A percentile compares a stretch with the other conserved stretches of the same genome.
Conservation (phyloP, 2,113 vertebrate species). For the Trachemys scripta region DNA sequence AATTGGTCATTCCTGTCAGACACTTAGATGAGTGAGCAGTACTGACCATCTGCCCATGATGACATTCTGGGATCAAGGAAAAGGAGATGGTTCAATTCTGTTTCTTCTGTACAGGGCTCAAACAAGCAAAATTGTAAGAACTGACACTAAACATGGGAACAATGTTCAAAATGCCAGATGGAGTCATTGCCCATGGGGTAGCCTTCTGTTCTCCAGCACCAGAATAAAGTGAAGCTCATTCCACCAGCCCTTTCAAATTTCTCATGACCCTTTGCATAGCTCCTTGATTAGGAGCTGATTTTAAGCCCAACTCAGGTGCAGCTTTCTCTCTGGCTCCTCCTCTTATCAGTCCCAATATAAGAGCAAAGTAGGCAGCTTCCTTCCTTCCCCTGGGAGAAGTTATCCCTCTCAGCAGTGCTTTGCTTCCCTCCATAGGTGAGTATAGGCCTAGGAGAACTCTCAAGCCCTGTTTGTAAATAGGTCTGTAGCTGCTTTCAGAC, state of each 20-base stretch:
- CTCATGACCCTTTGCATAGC: neutral
- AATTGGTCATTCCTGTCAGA: neutral
- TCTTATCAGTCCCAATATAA: neutral
- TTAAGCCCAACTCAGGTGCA: constrained; percentile 9
- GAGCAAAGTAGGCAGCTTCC: constrained; percentile 12
- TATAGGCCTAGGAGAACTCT: constrained; percentile 37
- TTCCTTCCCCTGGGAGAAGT: constrained; percentile 1
- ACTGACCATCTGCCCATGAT: neutral
- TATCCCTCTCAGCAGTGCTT: constrained; percentile 44
- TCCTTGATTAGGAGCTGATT: neutral
- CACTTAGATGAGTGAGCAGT: neutral
- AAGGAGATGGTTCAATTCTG: neutral
- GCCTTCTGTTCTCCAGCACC: neutral
- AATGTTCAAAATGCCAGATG: neutral
- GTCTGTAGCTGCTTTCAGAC: neutral
- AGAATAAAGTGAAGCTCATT: neutral
- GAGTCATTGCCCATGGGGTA: neutral
- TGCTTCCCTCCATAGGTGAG: constrained; percentile 42
- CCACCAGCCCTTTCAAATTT: neutral
- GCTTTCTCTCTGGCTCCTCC: neutral
- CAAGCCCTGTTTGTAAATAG: constrained; percentile 36
- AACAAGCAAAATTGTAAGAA: neutral
- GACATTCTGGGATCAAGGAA: neutral
- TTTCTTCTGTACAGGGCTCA: neutral
- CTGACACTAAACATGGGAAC: neutral